Evolutionary conservation across 30 jellyfish, hydroid and myxozoan genomes (phyloP).

Genomic region (Aurelia coerulea): DNA sequence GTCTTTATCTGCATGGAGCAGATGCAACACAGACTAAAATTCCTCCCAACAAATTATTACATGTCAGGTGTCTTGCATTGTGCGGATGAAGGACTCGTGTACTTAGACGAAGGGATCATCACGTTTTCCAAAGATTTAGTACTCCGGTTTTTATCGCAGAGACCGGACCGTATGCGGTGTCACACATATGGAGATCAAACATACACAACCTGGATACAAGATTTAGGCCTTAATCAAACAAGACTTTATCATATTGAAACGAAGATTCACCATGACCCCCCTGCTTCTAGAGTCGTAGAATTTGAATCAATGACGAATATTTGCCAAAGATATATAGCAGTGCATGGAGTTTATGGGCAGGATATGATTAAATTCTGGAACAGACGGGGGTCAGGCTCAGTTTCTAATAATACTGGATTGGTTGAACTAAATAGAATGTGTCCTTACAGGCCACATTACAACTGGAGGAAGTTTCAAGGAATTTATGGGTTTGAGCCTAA

Average conservation of each 20-base stretch:
- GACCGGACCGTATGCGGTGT: slow-evolving; percentile 54
- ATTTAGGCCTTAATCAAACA: slow-evolving; percentile 14
- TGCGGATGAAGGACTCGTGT: slow-evolving; percentile 48
- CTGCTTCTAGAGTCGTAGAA: slow-evolving; percentile 58
- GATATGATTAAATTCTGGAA: slow-evolving; percentile 70
- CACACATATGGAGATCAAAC: slow-evolving; percentile 82
- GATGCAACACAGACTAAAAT: slow-evolving; percentile 4
- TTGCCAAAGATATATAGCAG: slow-evolving; percentile 65
- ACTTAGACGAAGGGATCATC: slow-evolving; percentile 69
- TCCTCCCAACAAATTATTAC: slow-evolving; percentile 36
- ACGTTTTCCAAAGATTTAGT: slow-evolving; percentile 64
- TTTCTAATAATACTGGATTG: slow-evolving; percentile 12
- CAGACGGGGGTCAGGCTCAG: slow-evolving; percentile 45
- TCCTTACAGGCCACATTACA: slow-evolving; percentile 6
- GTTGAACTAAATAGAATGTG: background rate
- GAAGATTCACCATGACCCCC: slow-evolving; percentile 75
- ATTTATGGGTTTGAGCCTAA: slow-evolving; percentile 38
- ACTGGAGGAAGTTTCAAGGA: slow-evolving; percentile 37
- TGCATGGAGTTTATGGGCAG: slow-evolving; percentile 71
- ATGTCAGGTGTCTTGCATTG: slow-evolving; percentile 74
- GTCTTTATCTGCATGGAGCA: slow-evolving; percentile 73
- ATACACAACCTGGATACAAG: slow-evolving; percentile 49
- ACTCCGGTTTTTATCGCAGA: slow-evolving; percentile 55
- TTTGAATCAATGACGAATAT: slow-evolving; percentile 18
- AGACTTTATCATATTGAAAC: slow-evolving; percentile 30